Conservation (phyloP, 2,113 vertebrate species). For the Vireo altiloquus region DNA sequence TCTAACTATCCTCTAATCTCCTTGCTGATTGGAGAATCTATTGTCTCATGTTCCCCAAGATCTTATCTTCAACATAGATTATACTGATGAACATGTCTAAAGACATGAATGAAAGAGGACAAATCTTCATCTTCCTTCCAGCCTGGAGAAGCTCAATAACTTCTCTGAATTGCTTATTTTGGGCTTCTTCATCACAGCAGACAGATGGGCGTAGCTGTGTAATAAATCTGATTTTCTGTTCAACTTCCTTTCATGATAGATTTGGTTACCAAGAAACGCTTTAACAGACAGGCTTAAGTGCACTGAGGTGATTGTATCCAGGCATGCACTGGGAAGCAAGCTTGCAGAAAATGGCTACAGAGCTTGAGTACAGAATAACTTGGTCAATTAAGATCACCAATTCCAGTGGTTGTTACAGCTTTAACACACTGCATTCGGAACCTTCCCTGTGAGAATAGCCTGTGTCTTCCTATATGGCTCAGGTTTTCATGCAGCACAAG, state of each 20-base stretch:
- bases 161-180: background rate
- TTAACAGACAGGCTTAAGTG: background rate
- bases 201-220: background rate
- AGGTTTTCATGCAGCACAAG: background rate
- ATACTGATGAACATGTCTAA: background rate
- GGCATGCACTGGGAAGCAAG: background rate
- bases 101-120: background rate
- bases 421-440: background rate
- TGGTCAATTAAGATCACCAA: background rate
- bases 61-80: background rate
- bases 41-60: background rate
- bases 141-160: background rate
- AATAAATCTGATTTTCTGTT: slow-evolving; percentile 23
- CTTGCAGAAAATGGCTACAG: background rate
- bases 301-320: background rate
- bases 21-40: slow-evolving; percentile 5
- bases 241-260: background rate
- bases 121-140: background rate
- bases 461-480: background rate
- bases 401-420: background rate
- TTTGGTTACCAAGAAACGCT: background rate
- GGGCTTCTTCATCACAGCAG: background rate
- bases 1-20: background rate
- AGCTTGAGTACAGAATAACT: background rate
- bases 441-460: background rate